A percentile compares a stretch with the other conserved stretches of the same genome.
Evolutionary conservation across 1,140 invertebrate species (phyloP).

Genomic region (Diabrotica undecimpunctata): DNA sequence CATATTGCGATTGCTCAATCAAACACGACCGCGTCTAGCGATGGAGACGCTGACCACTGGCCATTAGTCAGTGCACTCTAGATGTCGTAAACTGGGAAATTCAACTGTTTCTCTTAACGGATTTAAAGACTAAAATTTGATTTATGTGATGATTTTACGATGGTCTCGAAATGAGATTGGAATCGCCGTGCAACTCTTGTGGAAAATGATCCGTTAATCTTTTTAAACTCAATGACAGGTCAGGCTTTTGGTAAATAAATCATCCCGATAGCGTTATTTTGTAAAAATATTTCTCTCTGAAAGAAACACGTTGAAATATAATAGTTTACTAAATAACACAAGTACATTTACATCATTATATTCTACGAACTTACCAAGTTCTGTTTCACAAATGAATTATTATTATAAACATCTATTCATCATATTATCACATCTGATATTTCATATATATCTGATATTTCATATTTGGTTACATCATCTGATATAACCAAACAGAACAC

Average conservation of each 20-base stretch:
- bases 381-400: too few species aligned
- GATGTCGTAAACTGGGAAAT: slow-evolving; percentile 2
- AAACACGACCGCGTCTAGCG: not conserved
- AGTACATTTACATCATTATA: too few species aligned
- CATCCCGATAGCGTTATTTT: too few species aligned
- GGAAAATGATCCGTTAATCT: not conserved
- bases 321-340: too few species aligned
- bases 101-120: slow-evolving; percentile 2
- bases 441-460: too few species aligned
- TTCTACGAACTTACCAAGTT: too few species aligned
- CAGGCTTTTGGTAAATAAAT: not conserved
- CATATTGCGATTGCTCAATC: not conserved
- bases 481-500: too few species aligned
- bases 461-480: too few species aligned
- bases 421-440: too few species aligned
- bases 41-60: not conserved
- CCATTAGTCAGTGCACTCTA: slow-evolving; percentile 1
- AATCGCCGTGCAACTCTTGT: not conserved
- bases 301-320: too few species aligned
- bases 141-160: slow-evolving; percentile 2
- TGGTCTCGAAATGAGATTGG: slow-evolving; percentile 1
- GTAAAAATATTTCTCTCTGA: too few species aligned
- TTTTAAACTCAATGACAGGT: not conserved
- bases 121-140: not conserved
- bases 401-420: too few species aligned